A percentile compares a stretch with the other conserved stretches of the same genome.
Conservation (phyloP, 1,140 invertebrate genomes). For the Heliothis subflexa region DNA sequence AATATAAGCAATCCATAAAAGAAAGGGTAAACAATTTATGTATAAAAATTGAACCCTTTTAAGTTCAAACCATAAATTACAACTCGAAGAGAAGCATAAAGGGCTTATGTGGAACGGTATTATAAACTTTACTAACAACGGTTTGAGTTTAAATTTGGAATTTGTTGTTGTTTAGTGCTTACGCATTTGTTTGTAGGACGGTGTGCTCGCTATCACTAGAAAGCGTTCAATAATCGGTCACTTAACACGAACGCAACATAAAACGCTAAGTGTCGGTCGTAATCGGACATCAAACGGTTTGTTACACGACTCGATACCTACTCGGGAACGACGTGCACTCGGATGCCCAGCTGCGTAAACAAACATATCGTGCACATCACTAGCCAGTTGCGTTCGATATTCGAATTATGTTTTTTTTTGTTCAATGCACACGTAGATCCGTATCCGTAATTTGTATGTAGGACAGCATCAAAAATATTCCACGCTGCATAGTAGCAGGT, state of each 20-base stretch:
- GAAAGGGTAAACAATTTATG: conserved; percentile 30
- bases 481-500: no score
- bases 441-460: not conserved
- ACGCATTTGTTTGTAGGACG: conserved; percentile 34
- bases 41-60: conserved; percentile 31
- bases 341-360: conserved; percentile 60
- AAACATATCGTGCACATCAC: conserved; percentile 57
- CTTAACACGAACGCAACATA: conserved; percentile 57
- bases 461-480: not conserved
- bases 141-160: conserved; percentile 20
- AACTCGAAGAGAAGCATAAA: not conserved
- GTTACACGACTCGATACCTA: conserved; percentile 50
- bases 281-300: conserved; percentile 60
- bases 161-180: conserved; percentile 7
- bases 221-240: conserved; percentile 58
- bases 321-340: conserved; percentile 15
- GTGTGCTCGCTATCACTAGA: conserved; percentile 48
- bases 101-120: not conserved
- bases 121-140: conserved; percentile 17
- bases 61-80: conserved; percentile 24
- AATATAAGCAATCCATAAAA: conserved; percentile 28
- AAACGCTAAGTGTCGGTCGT: conserved; percentile 55
- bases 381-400: conserved; percentile 51
- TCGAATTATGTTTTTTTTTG: conserved; percentile 52
- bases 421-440: conserved; percentile 41